Base-by-base conservation (phyloP, 1,140 invertebrate genomes). In the Micrasema minimum region DNA sequence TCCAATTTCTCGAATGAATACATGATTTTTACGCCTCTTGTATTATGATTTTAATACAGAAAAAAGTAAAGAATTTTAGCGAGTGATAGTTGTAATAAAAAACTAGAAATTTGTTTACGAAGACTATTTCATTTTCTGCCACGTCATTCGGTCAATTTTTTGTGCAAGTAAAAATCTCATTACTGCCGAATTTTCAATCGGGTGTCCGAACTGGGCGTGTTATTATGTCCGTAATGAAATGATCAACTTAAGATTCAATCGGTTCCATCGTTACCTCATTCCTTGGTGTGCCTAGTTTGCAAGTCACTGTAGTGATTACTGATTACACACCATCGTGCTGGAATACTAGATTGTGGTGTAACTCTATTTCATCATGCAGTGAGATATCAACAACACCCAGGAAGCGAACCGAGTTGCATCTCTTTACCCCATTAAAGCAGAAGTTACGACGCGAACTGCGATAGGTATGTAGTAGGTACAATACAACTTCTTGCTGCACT, bases 171-270 rank as follows among this genome's bases (percentile, higher is more conserved):
- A 59, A 23, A 41, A 59, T 41, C 55, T 59, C 55, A 59, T 59
- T 59, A 59, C 37, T 59, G 55, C 35, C 55, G 37, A 59, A 59
- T 38, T 57, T 59, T 59, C 35, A 59, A 59, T 59, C 35, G 37
- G 37, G 37, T 14, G 55, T 22, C 14, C 55, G 37, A 11, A 35
- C 10, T 31, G 35, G 55, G 55, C 38, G 38, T 38, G 55, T 41
- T 38, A 59, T 59, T 59, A 43, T 59, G 35, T 12, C 9, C n/a
- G 16, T 59, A 59, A 59, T 59, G 38, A 59, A 59, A 59, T 43
- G 55, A 59, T 59, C 35, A 59, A 59, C 38, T 59, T 41, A 59
- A 59, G 55, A 59, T 59, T 59, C 55, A 59, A 59, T 59, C 35
- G 5, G 37, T 12, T 59, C 22, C 35, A 22, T 22, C 35, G 18